phyloP scores from a whole-genome alignment of 2,113 vertebrate genomes.

The human region GRCh38 chr7:102253001-102253500 shows the following conservation, averaged over 20 bases:
- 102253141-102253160: not conserved
- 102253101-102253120: not conserved
- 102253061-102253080: not conserved
- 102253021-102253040: not conserved
- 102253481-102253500: not conserved
- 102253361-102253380: not conserved
- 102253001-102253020: not conserved
- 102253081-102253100: conserved; percentile 1
- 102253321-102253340: not conserved
- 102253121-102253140: not conserved
- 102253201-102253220: not conserved
- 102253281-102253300: not conserved
- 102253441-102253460: not conserved
- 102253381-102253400: not conserved
- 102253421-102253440: not conserved
- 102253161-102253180: not conserved
- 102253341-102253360: not conserved
- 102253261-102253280: not conserved
- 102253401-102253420: not conserved
- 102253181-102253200: not conserved
- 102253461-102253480: not conserved
- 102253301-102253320: too few species aligned
- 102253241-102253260: not conserved
- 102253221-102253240: not conserved
- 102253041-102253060: not conserved